Conservation (phyloP, 2,888 invertebrate species). For the Calameuta idolon region DNA sequence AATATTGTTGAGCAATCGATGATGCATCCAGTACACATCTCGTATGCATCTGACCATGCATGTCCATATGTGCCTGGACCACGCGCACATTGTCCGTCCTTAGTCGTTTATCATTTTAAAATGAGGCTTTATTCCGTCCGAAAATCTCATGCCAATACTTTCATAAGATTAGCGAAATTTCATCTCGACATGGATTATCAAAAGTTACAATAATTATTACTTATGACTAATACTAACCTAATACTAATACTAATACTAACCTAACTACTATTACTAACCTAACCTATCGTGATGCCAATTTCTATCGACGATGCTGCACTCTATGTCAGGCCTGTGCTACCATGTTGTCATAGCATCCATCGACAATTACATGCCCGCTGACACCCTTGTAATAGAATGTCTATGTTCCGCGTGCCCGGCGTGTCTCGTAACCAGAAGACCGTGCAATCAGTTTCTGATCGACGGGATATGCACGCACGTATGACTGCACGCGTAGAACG, state of each 20-base stretch:
- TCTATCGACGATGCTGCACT: neutral
- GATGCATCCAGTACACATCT: constrained; percentile 45
- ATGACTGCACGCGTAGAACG: constrained; percentile 15
- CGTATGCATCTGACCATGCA: constrained; percentile 35
- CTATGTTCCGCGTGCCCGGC: constrained; percentile 59
- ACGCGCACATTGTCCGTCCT: constrained; percentile 34
- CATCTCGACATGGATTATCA: neutral
- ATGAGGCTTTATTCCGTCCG: neutral
- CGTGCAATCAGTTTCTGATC: constrained; percentile 58
- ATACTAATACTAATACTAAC: no score
- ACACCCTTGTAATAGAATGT: constrained; percentile 49
- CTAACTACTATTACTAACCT: no score
- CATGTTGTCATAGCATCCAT: constrained; percentile 50
- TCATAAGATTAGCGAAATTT: neutral
- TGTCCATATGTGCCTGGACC: constrained; percentile 37
- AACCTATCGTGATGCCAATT: neutral
- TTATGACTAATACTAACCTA: no score
- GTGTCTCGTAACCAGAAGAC: constrained; percentile 52
- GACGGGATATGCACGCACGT: constrained; percentile 27
- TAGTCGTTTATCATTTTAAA: constrained; percentile 40
- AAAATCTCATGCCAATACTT: neutral
- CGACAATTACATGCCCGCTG: constrained; percentile 51
- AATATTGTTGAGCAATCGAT: constrained; percentile 34
- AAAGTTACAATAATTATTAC: neutral
- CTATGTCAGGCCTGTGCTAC: neutral